phyloP scores from a whole-genome alignment of 92 coral and sea anemone species.

The Anthopleura xanthogrammica region DNA sequence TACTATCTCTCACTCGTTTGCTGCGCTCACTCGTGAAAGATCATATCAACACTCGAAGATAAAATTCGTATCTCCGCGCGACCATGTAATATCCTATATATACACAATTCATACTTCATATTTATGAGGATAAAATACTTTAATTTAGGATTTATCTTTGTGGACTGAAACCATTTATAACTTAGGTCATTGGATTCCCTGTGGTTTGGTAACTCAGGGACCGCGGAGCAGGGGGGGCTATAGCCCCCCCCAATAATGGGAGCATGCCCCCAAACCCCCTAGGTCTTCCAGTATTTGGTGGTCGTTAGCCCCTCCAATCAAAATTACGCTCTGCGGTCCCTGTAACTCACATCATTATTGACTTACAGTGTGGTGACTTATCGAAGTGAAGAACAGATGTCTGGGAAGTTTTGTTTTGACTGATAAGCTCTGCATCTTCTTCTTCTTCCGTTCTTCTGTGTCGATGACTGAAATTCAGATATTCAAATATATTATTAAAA shows the following conservation, averaged over 20 bases:
- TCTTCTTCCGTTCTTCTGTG: conserved; percentile 97
- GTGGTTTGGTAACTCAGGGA: neutral
- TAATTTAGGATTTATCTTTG: neutral
- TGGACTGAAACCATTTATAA: too few relatives aligned
- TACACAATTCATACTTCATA: neutral
- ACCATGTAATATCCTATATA: too few relatives aligned
- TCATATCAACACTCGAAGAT: too few relatives aligned
- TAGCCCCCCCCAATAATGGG: too few relatives aligned
- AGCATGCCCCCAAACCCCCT: too few relatives aligned
- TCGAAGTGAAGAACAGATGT: conserved; percentile 93
- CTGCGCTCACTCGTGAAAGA: too few relatives aligned
- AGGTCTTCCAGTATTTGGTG: too few relatives aligned
- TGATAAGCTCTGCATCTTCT: conserved; percentile 92
- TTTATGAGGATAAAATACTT: neutral
- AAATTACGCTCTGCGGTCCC: too few relatives aligned
- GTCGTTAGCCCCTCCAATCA: too few relatives aligned
- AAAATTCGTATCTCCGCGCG: too few relatives aligned
- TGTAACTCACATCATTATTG: neutral
- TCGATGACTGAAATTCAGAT: conserved; percentile 67
- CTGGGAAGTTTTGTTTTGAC: conserved; percentile 86
- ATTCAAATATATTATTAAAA: neutral
- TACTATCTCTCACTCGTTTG: too few relatives aligned
- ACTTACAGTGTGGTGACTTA: conserved; percentile 93
- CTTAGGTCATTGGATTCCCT: neutral
- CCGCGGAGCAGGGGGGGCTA: too few relatives aligned